Conservation (phyloP, 2,113 vertebrate species). For the Zosterops japonicus region DNA sequence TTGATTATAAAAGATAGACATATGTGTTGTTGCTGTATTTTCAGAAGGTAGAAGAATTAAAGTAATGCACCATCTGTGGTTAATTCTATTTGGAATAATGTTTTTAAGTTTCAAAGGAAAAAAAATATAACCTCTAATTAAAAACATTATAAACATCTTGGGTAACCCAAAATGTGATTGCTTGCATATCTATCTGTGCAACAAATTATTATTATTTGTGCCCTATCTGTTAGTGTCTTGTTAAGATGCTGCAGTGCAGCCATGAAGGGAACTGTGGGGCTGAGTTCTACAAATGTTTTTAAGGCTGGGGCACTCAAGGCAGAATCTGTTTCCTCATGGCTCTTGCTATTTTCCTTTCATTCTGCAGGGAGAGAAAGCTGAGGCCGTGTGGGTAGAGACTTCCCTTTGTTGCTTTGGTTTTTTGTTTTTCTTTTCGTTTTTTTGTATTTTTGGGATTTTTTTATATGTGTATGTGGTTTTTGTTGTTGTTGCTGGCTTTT, state of each 20-base stretch:
- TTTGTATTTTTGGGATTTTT: neutral
- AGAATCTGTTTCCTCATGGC: neutral
- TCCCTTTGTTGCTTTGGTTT: neutral
- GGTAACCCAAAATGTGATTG: neutral
- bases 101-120: neutral
- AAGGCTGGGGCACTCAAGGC: neutral
- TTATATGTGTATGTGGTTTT: neutral
- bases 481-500: too few relatives aligned
- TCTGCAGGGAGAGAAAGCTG: neutral
- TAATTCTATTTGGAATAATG: neutral
- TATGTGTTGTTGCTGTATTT: neutral
- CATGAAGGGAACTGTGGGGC: fast-evolving
- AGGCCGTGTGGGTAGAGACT: neutral
- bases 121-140: neutral
- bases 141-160: neutral
- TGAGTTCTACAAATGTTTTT: neutral
- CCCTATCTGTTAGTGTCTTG: neutral
- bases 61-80: neutral
- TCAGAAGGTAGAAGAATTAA: neutral
- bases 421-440: too few relatives aligned
- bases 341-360: neutral
- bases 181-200: neutral
- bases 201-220: neutral
- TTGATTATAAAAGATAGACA: neutral
- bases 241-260: fast-evolving